Conservation (phyloP, 2,113 vertebrate genomes). For the Cacatua alba region DNA sequence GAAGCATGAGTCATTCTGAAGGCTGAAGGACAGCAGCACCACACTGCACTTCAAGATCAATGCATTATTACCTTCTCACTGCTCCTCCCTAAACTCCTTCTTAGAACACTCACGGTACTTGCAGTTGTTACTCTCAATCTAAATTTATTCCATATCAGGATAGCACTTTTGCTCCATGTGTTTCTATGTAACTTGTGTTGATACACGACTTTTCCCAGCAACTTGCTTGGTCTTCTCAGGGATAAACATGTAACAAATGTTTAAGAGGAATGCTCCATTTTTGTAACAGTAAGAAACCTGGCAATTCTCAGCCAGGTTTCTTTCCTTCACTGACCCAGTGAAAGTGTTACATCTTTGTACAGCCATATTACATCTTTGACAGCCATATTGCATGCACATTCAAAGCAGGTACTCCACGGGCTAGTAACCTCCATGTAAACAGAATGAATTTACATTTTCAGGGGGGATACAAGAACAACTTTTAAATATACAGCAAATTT, state of each 20-base stretch:
- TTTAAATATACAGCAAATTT: not conserved
- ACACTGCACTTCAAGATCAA: not conserved
- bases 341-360: too few species aligned
- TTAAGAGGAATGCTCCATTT: not conserved
- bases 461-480: not conserved
- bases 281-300: not conserved
- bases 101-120: not conserved
- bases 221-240: not conserved
- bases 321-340: not conserved
- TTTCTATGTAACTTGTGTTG: not conserved
- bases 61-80: not conserved
- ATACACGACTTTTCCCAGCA: not conserved
- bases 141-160: too few species aligned
- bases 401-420: not conserved
- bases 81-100: accelerated
- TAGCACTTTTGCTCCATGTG: not conserved
- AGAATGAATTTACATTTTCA: not conserved
- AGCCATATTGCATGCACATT: accelerated
- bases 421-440: not conserved
- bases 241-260: not conserved
- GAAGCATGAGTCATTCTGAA: not conserved
- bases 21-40: not conserved
- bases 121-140: not conserved
- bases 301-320: not conserved
- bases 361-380: too few species aligned